phyloP scores from a whole-genome alignment of 2,113 vertebrate species.

The Eubucco bourcierii region DNA sequence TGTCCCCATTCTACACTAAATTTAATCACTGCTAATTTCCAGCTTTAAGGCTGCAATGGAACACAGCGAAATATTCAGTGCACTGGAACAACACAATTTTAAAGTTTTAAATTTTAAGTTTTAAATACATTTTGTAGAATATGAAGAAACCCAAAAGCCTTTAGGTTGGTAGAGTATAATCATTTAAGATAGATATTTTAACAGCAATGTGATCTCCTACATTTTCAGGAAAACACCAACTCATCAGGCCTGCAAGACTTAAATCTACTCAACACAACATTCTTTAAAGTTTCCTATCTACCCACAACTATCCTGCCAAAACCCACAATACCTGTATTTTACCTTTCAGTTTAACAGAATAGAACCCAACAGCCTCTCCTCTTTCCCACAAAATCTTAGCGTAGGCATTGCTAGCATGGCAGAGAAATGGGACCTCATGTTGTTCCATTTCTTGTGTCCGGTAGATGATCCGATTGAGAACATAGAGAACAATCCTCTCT shows the following conservation, averaged over 20 bases:
- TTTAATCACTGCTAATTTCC: not conserved
- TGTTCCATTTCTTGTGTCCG: slow-evolving; percentile 84
- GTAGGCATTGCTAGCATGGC: slow-evolving; percentile 81
- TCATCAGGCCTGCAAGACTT: not conserved
- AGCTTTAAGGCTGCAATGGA: not conserved
- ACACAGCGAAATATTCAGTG: too few species aligned
- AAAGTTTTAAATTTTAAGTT: not conserved
- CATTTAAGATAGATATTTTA: not conserved
- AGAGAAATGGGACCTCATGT: slow-evolving; percentile 85
- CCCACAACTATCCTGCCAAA: fast-evolving
- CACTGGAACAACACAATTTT: too few species aligned
- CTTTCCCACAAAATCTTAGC: slow-evolving; percentile 90
- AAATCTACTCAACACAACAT: not conserved
- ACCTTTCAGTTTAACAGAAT: slow-evolving; percentile 90
- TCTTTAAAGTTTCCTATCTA: not conserved
- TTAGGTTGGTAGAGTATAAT: not conserved
- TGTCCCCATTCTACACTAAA: not conserved
- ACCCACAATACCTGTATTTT: not conserved
- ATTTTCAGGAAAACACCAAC: not conserved
- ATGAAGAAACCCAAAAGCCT: not conserved
- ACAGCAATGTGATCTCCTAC: not conserved
- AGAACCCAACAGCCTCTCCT: slow-evolving; percentile 92
- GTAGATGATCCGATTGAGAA: slow-evolving; percentile 90
- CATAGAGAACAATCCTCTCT: slow-evolving; percentile 90
- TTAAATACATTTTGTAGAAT: not conserved